Evolutionary conservation across 2,797 vertebrate species (phyloP).

Genomic region (Valencia hispanica): DNA sequence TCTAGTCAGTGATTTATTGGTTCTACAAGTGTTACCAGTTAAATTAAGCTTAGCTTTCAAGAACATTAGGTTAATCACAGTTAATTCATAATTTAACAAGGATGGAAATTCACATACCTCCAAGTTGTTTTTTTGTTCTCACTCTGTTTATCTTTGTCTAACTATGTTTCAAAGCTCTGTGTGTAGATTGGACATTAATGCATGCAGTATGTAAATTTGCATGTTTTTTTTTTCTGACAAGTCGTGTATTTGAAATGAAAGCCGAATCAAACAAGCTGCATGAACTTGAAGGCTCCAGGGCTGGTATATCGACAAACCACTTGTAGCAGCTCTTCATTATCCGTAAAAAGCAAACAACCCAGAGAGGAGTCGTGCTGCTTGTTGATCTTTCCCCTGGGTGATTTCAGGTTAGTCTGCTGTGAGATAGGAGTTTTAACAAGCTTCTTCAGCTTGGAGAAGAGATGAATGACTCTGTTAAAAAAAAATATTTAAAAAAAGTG

Average conservation of each 20-base stretch:
- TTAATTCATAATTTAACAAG: too few relatives aligned
- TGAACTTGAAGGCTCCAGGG: not conserved
- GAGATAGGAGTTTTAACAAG: conserved; percentile 32
- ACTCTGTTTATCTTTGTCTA: not conserved
- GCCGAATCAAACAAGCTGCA: not conserved
- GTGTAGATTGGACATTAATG: not conserved
- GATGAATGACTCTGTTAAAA: conserved; percentile 44
- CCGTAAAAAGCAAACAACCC: conserved; percentile 51
- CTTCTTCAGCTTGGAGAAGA: conserved; percentile 43
- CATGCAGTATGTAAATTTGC: too few relatives aligned
- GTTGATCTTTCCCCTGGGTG: conserved; percentile 55
- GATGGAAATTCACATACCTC: too few relatives aligned
- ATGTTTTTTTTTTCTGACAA: not conserved
- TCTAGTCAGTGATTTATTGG: too few relatives aligned
- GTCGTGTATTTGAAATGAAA: not conserved
- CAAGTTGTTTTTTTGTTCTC: not conserved
- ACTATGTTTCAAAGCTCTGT: not conserved
- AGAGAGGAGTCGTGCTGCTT: conserved; percentile 33
- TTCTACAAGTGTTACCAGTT: too few relatives aligned
- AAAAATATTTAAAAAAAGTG: conserved; percentile 33
- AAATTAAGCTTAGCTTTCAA: too few relatives aligned
- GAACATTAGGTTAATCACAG: too few relatives aligned
- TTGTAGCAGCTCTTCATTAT: conserved; percentile 47
- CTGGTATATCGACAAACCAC: conserved; percentile 15
- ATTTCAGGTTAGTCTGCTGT: conserved; percentile 49